These are phyloP conservation scores for Cecidostiba fungosa DNA, from an alignment of 2,888 invertebrate species.

Conservation along the genomic window DNA sequence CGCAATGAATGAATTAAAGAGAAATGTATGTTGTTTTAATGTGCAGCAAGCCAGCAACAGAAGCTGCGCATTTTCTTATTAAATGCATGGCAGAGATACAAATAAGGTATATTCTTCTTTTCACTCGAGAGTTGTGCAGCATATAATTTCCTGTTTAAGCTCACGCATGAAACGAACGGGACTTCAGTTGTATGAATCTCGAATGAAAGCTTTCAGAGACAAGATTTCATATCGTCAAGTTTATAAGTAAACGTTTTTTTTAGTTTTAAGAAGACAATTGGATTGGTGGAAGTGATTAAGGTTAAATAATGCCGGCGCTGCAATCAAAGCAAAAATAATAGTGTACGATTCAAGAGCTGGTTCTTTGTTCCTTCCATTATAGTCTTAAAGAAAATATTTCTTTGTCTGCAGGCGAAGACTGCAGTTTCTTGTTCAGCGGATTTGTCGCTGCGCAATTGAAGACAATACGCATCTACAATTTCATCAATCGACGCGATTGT, in stretches of 20 bases:
- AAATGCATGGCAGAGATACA: neutral
- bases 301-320: conserved; percentile 11
- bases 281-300: conserved; percentile 5
- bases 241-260: conserved; percentile 26
- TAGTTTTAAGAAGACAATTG: conserved; percentile 40
- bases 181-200: neutral
- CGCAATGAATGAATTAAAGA: neutral
- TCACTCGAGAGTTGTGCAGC: neutral
- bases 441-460: neutral
- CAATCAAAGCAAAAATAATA: conserved; percentile 12
- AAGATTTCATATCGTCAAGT: neutral
- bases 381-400: conserved; percentile 21
- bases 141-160: too few relatives aligned
- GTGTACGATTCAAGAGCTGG: neutral
- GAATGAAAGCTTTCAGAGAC: neutral
- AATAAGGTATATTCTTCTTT: neutral
- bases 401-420: neutral
- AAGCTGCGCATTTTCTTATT: neutral
- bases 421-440: neutral
- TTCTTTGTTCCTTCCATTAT: conserved; percentile 28
- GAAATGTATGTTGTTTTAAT: neutral
- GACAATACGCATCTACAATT: neutral
- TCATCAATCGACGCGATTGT: neutral
- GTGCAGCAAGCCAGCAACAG: neutral
- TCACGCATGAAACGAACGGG: too few relatives aligned